These are phyloP conservation scores for Nebria ingens DNA, from an alignment of 1,140 invertebrate genomes.

Conservation along the genomic window DNA sequence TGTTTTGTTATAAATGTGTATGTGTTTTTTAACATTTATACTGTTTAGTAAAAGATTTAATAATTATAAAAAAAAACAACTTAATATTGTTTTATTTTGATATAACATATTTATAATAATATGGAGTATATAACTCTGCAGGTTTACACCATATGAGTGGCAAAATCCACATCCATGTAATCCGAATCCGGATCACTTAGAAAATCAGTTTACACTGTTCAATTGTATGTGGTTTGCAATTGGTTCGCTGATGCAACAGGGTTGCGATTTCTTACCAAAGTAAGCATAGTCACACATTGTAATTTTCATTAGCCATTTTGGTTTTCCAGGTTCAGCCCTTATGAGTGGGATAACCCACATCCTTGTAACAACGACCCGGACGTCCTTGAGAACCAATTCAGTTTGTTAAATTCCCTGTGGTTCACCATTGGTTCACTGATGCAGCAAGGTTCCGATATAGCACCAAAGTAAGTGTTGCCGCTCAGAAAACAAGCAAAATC, in stretches of 20 bases:
- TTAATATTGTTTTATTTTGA: no score
- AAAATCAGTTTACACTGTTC: constrained; percentile 84
- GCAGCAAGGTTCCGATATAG: constrained; percentile 87
- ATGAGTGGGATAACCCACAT: constrained; percentile 81
- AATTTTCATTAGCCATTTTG: constrained; percentile 13
- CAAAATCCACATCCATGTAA: constrained; percentile 76
- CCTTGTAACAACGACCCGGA: constrained; percentile 68
- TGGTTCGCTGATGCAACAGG: constrained; percentile 87
- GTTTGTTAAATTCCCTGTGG: constrained; percentile 77
- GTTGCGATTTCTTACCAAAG: constrained; percentile 84
- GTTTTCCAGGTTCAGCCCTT: constrained; percentile 68
- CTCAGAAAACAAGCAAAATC: constrained; percentile 10
- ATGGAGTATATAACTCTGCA: no score
- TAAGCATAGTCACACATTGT: constrained; percentile 44
- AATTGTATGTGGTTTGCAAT: constrained; percentile 96
- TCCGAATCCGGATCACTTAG: constrained; percentile 61
- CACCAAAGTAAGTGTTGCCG: constrained; percentile 46
- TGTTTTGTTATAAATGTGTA: no score
- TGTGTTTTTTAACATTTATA: no score
- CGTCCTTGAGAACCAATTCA: constrained; percentile 79
- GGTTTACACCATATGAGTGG: constrained; percentile 92
- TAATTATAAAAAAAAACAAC: no score
- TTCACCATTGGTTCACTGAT: constrained; percentile 82
- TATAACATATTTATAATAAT: no score
- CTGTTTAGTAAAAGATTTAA: no score